Evolutionary conservation across 2,797 vertebrate species (phyloP).

Genomic region (Glyptemys insculpta): DNA sequence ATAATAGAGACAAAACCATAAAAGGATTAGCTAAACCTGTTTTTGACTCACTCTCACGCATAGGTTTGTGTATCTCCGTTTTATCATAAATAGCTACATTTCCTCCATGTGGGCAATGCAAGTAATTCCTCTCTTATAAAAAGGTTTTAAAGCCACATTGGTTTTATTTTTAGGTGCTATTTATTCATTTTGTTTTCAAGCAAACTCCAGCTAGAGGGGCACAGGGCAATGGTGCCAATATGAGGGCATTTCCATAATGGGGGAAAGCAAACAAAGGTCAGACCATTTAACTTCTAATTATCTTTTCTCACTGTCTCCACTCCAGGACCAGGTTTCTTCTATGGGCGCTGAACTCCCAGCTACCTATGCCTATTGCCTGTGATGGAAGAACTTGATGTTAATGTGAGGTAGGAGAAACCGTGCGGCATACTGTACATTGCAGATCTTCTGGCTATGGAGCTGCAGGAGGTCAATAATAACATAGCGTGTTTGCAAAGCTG

Average conservation of each 20-base stretch:
- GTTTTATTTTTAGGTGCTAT: background rate
- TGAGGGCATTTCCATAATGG: background rate
- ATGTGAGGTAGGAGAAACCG: constrained; percentile 84
- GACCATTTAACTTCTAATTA: background rate
- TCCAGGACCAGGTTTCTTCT: constrained; percentile 77
- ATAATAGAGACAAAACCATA: background rate
- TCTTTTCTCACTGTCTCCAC: constrained; percentile 37
- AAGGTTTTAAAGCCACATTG: background rate
- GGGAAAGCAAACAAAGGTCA: background rate
- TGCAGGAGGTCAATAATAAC: background rate
- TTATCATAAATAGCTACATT: background rate
- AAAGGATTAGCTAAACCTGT: background rate
- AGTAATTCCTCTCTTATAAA: background rate
- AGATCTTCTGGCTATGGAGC: background rate
- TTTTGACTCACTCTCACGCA: background rate
- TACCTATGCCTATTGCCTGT: constrained; percentile 83
- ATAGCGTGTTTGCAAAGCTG: accelerated
- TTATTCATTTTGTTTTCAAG: background rate
- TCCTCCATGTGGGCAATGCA: background rate
- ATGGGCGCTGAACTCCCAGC: constrained; percentile 75
- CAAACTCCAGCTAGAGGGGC: background rate
- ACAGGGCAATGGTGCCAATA: background rate
- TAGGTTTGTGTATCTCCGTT: background rate
- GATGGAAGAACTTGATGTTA: constrained; percentile 86
- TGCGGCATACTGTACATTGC: accelerated